phyloP scores from a whole-genome alignment of 2,113 vertebrate genomes.

The Larimichthys crocea region DNA sequence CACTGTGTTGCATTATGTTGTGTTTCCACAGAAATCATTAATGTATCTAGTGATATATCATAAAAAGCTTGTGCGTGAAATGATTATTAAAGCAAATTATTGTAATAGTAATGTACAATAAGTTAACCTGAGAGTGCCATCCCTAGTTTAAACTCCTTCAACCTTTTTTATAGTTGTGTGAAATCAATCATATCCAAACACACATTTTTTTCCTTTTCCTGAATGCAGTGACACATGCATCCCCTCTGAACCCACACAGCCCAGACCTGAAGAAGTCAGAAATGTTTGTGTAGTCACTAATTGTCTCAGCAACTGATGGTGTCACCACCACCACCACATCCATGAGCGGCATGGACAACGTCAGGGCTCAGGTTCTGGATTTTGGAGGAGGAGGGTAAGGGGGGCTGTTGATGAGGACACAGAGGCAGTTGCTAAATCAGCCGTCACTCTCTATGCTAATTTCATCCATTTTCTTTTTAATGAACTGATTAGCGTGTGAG shows the following conservation, averaged over 20 bases:
- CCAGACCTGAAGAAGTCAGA: slow-evolving; percentile 6
- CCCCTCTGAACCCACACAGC: not conserved
- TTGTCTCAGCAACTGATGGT: slow-evolving; percentile 52
- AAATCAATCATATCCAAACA: slow-evolving; percentile 7
- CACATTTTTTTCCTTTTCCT: not conserved
- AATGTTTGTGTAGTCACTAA: slow-evolving; percentile 17
- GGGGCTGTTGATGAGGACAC: slow-evolving; percentile 71
- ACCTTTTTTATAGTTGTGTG: not conserved
- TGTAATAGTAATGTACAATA: not conserved
- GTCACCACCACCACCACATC: slow-evolving; percentile 42
- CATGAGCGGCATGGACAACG: slow-evolving; percentile 40
- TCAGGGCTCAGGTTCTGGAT: slow-evolving; percentile 51
- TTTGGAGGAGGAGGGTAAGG: not conserved
- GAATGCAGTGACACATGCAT: slow-evolving; percentile 20
- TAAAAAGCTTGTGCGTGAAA: not conserved
- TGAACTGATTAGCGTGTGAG: slow-evolving; percentile 86
- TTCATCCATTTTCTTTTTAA: slow-evolving; percentile 87
- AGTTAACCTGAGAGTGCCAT: not conserved
- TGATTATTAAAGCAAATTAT: not conserved
- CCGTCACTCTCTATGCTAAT: slow-evolving; percentile 82
- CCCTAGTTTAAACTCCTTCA: slow-evolving; percentile 1
- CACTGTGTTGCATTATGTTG: not conserved
- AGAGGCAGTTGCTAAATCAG: slow-evolving; percentile 80
- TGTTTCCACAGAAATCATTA: too few species aligned
- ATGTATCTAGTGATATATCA: too few species aligned